phyloP scores from a whole-genome alignment of 2,113 vertebrate species.

The Trogon melanurus region DNA sequence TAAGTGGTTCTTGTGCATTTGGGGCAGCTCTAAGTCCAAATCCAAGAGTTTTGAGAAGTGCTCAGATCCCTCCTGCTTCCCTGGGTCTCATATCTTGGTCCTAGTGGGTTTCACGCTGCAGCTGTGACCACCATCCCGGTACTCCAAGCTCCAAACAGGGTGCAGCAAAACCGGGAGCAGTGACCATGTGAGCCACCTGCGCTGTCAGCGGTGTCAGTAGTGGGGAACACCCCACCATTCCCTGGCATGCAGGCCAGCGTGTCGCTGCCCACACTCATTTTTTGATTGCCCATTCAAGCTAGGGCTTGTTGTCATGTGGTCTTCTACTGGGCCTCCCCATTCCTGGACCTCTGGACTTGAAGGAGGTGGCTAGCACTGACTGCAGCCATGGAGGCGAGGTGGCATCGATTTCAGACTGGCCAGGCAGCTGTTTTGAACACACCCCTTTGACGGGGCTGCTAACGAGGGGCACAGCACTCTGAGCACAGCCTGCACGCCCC shows the following conservation, averaged over 20 bases:
- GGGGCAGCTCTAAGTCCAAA: not conserved
- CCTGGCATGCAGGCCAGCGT: fast-evolving
- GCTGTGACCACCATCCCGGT: not conserved
- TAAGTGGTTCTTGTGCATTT: not conserved
- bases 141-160: not conserved
- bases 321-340: not conserved
- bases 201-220: fast-evolving
- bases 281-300: not conserved
- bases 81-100: not conserved
- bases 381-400: not conserved
- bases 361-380: not conserved
- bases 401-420: not conserved
- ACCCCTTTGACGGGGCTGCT: not conserved
- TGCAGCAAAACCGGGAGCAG: not conserved
- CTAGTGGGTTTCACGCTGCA: not conserved
- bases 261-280: not conserved
- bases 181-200: not conserved
- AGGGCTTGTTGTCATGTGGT: not conserved
- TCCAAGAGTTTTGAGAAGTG: not conserved
- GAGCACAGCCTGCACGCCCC: not conserved
- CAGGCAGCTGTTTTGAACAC: not conserved
- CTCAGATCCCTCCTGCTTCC: not conserved
- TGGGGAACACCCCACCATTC: not conserved
- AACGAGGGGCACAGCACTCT: not conserved
- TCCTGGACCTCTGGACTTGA: not conserved